These are phyloP conservation scores for Ictalurus furcatus DNA, from an alignment of 2,113 vertebrate species.

Conservation along the genomic window DNA sequence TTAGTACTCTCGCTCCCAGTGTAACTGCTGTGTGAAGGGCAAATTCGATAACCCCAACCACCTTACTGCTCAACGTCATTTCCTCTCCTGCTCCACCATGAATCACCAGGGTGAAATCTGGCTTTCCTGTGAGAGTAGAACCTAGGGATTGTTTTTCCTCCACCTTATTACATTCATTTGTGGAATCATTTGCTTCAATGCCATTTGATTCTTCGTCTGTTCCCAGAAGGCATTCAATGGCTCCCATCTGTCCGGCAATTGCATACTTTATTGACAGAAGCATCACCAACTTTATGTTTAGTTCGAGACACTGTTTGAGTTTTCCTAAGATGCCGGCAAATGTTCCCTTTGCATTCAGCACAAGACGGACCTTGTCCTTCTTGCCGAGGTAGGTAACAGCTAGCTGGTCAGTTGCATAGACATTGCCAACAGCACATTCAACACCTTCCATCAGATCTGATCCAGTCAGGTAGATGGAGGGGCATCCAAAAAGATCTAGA, in stretches of 20 bases:
- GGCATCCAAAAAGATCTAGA: constrained; percentile 73
- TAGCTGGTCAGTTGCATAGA: constrained; percentile 75
- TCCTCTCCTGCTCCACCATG: constrained; percentile 77
- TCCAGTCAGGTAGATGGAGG: constrained; percentile 77
- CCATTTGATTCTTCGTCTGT: constrained; percentile 52
- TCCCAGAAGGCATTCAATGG: constrained; percentile 66
- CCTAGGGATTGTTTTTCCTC: constrained; percentile 17
- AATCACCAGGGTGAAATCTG: constrained; percentile 70
- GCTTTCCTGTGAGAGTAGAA: constrained; percentile 27
- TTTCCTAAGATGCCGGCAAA: constrained; percentile 65
- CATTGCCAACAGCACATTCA: constrained; percentile 76
- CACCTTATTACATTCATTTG: constrained; percentile 19
- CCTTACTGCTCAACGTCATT: constrained; percentile 66
- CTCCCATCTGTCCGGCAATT: constrained; percentile 74
- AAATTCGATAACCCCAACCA: constrained; percentile 70
- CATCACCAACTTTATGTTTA: constrained; percentile 70
- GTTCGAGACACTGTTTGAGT: constrained; percentile 65
- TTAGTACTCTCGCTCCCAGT: constrained; percentile 68
- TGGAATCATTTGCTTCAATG: not conserved
- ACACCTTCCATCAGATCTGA: constrained; percentile 72
- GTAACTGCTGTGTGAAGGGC: constrained; percentile 70
- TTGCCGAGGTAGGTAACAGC: constrained; percentile 76
- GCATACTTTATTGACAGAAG: constrained; percentile 72
- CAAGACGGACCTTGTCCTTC: constrained; percentile 68
- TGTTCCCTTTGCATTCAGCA: constrained; percentile 74